Percentiles rank a stretch among this genome's conserved stretches.
Conservation (phyloP, 2,888 invertebrate genomes). For the Synanthedon andrenaeformis region DNA sequence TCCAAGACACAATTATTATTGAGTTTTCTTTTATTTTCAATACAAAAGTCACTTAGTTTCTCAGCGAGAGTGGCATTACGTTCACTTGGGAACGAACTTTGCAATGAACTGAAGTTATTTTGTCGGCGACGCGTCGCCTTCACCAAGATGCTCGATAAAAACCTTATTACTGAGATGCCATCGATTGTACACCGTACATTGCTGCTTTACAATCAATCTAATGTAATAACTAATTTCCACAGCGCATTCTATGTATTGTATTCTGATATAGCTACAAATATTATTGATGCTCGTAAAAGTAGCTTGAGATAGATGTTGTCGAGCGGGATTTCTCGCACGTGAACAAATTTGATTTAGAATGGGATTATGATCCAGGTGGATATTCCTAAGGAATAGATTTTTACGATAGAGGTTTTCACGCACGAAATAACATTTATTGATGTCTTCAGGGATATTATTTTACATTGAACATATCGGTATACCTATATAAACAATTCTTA, state of each 20-base stretch:
- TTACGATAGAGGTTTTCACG: neutral
- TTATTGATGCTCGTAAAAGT: conserved; percentile 11
- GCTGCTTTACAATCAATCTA: conserved; percentile 13
- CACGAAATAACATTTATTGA: neutral
- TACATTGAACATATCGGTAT: too few relatives aligned
- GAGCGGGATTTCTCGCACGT: conserved; percentile 49
- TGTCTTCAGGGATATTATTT: neutral
- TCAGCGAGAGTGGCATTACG: conserved; percentile 16
- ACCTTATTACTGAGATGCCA: conserved; percentile 15
- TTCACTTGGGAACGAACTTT: conserved; percentile 39
- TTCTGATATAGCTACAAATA: neutral
- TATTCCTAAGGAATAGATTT: neutral
- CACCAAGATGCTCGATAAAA: conserved; percentile 8
- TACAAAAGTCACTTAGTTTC: too few relatives aligned
- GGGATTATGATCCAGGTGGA: conserved; percentile 23
- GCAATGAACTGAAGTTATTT: conserved; percentile 55
- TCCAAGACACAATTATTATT: too few relatives aligned
- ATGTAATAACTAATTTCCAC: neutral
- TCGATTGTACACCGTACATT: conserved; percentile 27
- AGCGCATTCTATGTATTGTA: neutral
- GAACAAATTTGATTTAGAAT: conserved; percentile 55
- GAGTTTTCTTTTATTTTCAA: too few relatives aligned
- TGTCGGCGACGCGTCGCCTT: conserved; percentile 28
- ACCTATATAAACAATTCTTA: too few relatives aligned
- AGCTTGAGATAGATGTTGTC: conserved; percentile 34